A percentile compares a stretch with the other conserved stretches of the same genome.
Conservation (phyloP, 1,140 invertebrate genomes). For the Platyscapa corneri region DNA sequence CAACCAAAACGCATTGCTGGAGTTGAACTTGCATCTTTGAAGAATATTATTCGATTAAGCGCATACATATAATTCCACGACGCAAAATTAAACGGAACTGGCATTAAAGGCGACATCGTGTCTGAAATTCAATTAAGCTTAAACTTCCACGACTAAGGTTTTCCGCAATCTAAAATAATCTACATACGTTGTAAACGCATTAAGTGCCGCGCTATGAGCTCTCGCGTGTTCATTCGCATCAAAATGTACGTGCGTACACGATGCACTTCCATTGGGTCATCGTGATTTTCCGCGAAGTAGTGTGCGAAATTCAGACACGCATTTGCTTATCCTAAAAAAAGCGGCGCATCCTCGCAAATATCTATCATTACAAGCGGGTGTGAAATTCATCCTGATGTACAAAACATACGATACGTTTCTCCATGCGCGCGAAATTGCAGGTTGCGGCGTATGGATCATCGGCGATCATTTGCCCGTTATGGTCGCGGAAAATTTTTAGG, state of each 20-base stretch:
- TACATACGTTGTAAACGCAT: background rate
- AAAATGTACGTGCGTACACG: background rate
- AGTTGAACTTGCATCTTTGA: background rate
- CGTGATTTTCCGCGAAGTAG: constrained; percentile 6
- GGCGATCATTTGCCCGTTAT: background rate
- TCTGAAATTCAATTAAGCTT: background rate
- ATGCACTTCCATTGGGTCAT: constrained; percentile 9
- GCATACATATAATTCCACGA: background rate
- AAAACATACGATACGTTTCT: background rate
- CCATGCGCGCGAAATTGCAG: background rate
- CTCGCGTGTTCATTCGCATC: background rate
- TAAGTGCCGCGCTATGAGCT: background rate
- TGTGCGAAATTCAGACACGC: constrained; percentile 7
- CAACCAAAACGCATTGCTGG: background rate
- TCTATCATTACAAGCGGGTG: background rate
- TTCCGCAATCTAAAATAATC: background rate
- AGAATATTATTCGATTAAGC: background rate
- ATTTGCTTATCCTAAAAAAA: background rate
- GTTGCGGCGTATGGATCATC: background rate
- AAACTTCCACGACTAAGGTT: background rate
- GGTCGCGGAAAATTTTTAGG: background rate
- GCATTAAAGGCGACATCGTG: background rate
- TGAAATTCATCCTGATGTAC: too few species aligned
- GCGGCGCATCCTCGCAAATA: background rate
- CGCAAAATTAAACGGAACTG: background rate